phyloP scores from a whole-genome alignment of 2,113 vertebrate genomes.

The Vombatus ursinus region DNA sequence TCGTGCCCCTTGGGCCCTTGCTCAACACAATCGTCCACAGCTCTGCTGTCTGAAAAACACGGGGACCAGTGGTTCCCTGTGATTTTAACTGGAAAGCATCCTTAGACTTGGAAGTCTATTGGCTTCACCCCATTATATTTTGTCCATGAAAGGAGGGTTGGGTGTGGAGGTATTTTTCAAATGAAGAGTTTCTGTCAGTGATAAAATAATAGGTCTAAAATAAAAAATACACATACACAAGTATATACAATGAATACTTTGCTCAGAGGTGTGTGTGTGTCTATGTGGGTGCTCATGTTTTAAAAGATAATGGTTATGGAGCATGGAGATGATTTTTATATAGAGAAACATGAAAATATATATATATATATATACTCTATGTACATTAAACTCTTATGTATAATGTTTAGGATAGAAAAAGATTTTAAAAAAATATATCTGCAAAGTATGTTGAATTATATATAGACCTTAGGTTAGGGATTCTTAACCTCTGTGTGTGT shows the following conservation, averaged over 20 bases:
- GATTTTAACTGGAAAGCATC: not conserved
- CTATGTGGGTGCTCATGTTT: not conserved
- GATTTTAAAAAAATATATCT: not conserved
- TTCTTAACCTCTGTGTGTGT: not conserved
- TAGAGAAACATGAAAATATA: not conserved
- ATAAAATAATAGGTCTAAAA: not conserved
- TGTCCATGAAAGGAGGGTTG: conserved; percentile 46
- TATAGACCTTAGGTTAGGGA: not conserved
- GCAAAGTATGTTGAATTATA: not conserved
- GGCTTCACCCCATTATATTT: conserved; percentile 68
- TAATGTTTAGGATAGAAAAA: not conserved
- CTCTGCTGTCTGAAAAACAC: not conserved
- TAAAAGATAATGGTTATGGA: not conserved
- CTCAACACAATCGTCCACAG: conserved; percentile 31
- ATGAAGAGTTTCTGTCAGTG: not conserved
- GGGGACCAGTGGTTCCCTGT: not conserved
- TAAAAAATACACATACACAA: not conserved
- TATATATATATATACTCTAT: conserved; percentile 16
- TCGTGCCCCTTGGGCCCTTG: conserved; percentile 2
- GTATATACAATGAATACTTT: not conserved
- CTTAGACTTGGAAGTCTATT: conserved; percentile 58
- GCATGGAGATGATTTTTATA: conserved; percentile 32
- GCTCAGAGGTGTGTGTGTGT: not conserved
- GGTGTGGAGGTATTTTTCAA: not conserved
- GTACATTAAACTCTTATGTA: not conserved